phyloP scores from a whole-genome alignment of 2,888 invertebrate species.

The Amorpha juglandis region DNA sequence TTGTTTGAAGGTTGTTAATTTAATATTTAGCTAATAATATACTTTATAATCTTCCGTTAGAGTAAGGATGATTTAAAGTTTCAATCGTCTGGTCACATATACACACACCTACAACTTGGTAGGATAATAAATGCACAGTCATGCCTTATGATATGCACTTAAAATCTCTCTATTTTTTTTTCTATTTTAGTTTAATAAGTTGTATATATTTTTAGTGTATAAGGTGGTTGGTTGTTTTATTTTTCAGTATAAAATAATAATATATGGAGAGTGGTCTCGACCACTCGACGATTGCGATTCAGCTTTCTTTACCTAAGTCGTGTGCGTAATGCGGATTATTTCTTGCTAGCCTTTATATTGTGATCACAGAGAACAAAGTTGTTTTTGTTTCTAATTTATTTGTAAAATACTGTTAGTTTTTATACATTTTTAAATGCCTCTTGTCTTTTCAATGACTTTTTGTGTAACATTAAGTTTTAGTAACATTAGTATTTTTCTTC shows the following conservation, averaged over 20 bases:
- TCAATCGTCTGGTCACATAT: slow-evolving; percentile 63
- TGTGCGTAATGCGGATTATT: slow-evolving; percentile 38
- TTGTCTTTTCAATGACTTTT: slow-evolving; percentile 51
- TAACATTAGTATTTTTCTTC: slow-evolving; percentile 55
- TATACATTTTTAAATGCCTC: slow-evolving; percentile 54
- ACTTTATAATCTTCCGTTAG: slow-evolving; percentile 60
- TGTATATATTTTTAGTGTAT: slow-evolving; percentile 66
- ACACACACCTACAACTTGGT: slow-evolving; percentile 40
- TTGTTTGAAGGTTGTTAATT: slow-evolving; percentile 79
- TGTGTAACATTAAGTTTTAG: slow-evolving; percentile 51
- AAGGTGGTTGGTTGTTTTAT: slow-evolving; percentile 76
- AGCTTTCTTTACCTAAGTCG: slow-evolving; percentile 28
- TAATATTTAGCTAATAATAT: slow-evolving; percentile 63
- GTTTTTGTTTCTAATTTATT: slow-evolving; percentile 84
- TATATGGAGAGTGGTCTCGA: slow-evolving; percentile 13
- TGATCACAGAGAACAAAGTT: slow-evolving; percentile 81
- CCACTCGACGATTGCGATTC: slow-evolving; percentile 17
- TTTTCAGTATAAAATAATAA: slow-evolving; percentile 38
- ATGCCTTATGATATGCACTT: slow-evolving; percentile 55
- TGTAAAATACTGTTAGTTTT: slow-evolving; percentile 78
- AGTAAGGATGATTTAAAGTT: slow-evolving; percentile 50
- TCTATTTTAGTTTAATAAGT: slow-evolving; percentile 59
- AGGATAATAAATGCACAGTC: slow-evolving; percentile 32
- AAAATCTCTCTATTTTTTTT: slow-evolving; percentile 75
- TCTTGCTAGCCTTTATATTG: slow-evolving; percentile 62